Evolutionary conservation across 1,140 invertebrate species (phyloP).

Genomic region (Sarcophaga peregrina): DNA sequence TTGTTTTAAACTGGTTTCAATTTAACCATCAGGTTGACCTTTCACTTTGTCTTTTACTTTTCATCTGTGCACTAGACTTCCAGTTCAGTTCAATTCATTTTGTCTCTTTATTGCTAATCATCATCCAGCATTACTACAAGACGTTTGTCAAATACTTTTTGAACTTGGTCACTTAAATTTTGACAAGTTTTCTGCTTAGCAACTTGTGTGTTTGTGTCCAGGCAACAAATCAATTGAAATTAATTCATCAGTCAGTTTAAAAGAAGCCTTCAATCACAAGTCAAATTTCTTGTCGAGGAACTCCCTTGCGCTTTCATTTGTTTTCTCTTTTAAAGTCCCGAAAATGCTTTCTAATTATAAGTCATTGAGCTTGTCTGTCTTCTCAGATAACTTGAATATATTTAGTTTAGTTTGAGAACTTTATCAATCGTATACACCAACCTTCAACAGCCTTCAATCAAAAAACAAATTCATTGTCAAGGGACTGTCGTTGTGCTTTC

Average conservation of each 20-base stretch:
- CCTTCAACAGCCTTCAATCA: no score
- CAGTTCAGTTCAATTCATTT: neutral
- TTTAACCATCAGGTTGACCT: conserved; percentile 5
- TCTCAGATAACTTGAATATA: no score
- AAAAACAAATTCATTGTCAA: no score
- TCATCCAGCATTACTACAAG: neutral
- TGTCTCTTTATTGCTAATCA: no score
- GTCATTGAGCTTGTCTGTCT: no score
- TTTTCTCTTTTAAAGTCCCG: no score
- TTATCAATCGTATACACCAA: no score
- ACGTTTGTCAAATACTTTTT: conserved; percentile 22
- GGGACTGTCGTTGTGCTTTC: no score
- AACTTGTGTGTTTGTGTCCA: neutral
- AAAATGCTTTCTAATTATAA: no score
- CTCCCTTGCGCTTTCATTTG: no score
- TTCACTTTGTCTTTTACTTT: neutral
- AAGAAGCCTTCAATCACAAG: conserved; percentile 1
- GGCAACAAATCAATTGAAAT: conserved; percentile 26
- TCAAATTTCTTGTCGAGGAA: no score
- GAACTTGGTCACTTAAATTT: conserved; percentile 36
- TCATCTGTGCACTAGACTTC: neutral
- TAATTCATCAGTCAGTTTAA: conserved; percentile 7
- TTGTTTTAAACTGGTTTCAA: neutral
- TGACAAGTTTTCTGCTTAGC: conserved; percentile 26
- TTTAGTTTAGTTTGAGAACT: no score